These are phyloP conservation scores for Cephus pulcher DNA, from an alignment of 2,888 invertebrate species.

Conservation along the genomic window DNA sequence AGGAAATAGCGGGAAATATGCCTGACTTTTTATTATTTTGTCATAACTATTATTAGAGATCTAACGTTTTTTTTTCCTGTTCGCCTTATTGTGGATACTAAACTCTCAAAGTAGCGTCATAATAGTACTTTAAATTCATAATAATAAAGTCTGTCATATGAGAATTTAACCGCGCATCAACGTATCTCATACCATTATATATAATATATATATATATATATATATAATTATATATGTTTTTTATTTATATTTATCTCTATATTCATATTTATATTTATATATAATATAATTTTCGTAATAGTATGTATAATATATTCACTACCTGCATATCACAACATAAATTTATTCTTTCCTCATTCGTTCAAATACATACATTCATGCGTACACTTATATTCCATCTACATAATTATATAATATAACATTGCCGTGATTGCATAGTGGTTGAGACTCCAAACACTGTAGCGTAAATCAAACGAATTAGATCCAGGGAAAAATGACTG, in stretches of 20 bases:
- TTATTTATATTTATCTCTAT: slow-evolving; percentile 38
- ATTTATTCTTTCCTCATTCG: slow-evolving; percentile 46
- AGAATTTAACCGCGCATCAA: slow-evolving; percentile 58
- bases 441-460: slow-evolving; percentile 59
- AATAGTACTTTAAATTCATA: slow-evolving; percentile 60
- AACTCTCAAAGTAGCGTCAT: slow-evolving; percentile 60
- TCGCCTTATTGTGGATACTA: slow-evolving; percentile 50
- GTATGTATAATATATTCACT: slow-evolving; percentile 57
- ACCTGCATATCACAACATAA: slow-evolving; percentile 67
- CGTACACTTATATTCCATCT: slow-evolving; percentile 47
- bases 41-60: slow-evolving; percentile 60
- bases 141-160: slow-evolving; percentile 62
- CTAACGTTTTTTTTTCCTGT: slow-evolving; percentile 42
- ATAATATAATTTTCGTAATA: slow-evolving; percentile 39
- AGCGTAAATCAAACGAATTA: slow-evolving; percentile 41
- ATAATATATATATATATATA: slow-evolving; percentile 12
- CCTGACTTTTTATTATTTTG: slow-evolving; percentile 53
- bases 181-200: slow-evolving; percentile 52
- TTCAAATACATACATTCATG: slow-evolving; percentile 29
- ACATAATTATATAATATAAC: slow-evolving; percentile 58
- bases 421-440: slow-evolving; percentile 58
- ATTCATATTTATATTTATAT: slow-evolving; percentile 18
- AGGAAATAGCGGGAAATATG: slow-evolving; percentile 59
- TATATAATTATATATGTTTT: slow-evolving; percentile 40
- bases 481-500: not conserved